Evolutionary conservation across 1,140 invertebrate species (phyloP).

Genomic region (Phocides pigmalion): DNA sequence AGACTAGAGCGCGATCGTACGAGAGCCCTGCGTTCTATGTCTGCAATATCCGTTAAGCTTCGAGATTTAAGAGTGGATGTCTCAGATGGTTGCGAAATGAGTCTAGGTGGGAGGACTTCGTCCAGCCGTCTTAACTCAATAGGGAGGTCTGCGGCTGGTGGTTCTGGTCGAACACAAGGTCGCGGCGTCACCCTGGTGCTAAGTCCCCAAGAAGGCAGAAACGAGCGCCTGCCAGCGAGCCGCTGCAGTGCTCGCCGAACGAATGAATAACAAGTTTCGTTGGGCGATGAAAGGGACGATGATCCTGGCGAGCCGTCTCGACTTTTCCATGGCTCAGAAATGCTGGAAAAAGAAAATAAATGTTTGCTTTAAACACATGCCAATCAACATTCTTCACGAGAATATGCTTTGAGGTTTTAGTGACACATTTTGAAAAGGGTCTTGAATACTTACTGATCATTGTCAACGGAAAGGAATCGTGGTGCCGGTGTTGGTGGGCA

Average conservation of each 20-base stretch:
- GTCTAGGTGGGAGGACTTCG: constrained; percentile 84
- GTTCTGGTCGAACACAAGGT: constrained; percentile 83
- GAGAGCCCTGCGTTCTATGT: constrained; percentile 87
- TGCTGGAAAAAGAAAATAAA: constrained; percentile 48
- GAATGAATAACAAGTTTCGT: constrained; percentile 97
- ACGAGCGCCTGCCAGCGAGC: constrained; percentile 92
- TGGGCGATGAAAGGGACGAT: constrained; percentile 94
- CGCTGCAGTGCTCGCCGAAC: constrained; percentile 94
- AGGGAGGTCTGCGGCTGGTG: constrained; percentile 87
- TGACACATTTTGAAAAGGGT: no score
- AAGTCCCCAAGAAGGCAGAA: constrained; percentile 90
- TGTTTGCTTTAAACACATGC: no score
- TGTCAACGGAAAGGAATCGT: constrained; percentile 79
- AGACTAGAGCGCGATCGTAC: constrained; percentile 90
- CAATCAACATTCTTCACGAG: no score
- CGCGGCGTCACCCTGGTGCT: constrained; percentile 83
- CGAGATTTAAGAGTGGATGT: constrained; percentile 88
- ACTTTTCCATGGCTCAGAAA: constrained; percentile 69
- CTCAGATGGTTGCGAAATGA: constrained; percentile 82
- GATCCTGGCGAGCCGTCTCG: constrained; percentile 89
- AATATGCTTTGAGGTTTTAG: no score
- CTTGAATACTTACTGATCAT: constrained; percentile 66
- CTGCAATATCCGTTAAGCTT: constrained; percentile 92
- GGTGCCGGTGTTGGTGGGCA: constrained; percentile 87
- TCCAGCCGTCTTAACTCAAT: constrained; percentile 95